These are phyloP conservation scores for Emberiza fucata DNA, from an alignment of 2,113 vertebrate genomes.

Conservation along the genomic window DNA sequence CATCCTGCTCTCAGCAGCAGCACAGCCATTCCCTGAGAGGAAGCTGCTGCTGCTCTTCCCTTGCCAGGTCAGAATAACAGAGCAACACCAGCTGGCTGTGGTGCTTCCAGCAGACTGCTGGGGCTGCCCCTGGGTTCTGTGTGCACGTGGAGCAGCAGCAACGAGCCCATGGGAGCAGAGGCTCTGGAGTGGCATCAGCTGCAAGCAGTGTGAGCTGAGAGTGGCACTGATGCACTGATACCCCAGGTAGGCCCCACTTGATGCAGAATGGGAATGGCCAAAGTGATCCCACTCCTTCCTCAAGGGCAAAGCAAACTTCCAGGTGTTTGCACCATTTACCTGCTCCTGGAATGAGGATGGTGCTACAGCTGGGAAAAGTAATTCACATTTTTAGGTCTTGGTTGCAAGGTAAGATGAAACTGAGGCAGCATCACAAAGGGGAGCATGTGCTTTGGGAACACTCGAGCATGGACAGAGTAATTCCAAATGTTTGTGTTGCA, in stretches of 20 bases:
- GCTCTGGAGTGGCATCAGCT: not conserved
- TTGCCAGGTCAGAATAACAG: not conserved
- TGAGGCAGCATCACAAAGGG: not conserved
- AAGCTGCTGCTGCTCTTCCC: not conserved
- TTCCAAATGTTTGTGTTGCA: slow-evolving; percentile 28
- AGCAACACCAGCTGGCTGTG: not conserved
- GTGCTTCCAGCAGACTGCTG: not conserved
- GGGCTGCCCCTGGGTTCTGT: not conserved
- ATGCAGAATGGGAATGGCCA: not conserved
- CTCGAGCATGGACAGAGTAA: not conserved
- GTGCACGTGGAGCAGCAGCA: not conserved
- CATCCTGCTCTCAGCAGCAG: not conserved
- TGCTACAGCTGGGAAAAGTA: not conserved
- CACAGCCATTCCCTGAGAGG: not conserved
- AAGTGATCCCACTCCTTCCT: not conserved
- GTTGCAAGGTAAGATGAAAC: not conserved
- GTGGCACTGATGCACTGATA: not conserved
- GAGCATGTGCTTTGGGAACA: not conserved
- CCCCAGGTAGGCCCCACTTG: fast-evolving
- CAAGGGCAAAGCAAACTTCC: not conserved
- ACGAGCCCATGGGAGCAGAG: not conserved
- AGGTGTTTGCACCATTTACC: not conserved
- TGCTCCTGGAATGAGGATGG: not conserved
- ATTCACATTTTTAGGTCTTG: not conserved
- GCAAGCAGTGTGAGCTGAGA: fast-evolving